Evolutionary conservation across 2,113 vertebrate species (phyloP), one percentile per base, ranked within the genome.

Genomic region (Onychostoma macrolepis): DNA sequence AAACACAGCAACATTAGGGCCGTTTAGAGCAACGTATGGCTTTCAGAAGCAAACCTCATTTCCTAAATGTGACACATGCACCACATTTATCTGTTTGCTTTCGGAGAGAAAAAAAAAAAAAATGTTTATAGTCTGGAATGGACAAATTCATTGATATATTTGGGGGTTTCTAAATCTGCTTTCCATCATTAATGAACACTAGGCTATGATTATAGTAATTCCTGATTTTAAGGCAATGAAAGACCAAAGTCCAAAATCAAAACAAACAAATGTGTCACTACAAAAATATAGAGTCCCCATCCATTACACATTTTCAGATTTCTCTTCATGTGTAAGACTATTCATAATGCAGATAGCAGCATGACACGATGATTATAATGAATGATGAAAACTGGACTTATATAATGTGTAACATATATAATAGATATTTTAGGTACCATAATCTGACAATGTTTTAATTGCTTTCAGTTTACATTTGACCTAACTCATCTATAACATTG

Each of bases 1-100:
- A 90, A 87, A 76, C 21, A 26, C 75, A 58, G 87, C 86, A 90
- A 80, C 88, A 88, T 91, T 89, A 61, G 43, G 87, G 65, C 87
- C 45, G 85, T 84, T 77, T 89, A 89, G 90, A 90, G 38, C 91
- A 79, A 9, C 21, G 67, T 45, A 81, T 71, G 84, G 67, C 84
- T 81, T 90, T 87, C 78, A 85, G 28, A 58, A 41, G 38, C 58
- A 86, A 86, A 63, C 30, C 85, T 65, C 30, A 80, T 78, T 41
- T 86, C 19, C 85, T 80, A 58, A 71, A 86, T 58, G 71, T 56
- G 85, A 43, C n/a, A 58, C 26, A 72, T 26, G 8, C 45, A 38
- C 9, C 26, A 71, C 58, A 58, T 88, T 90, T 53, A 84, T 58
- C 45, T 17, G 50, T 38, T 72, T 72, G 69, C 69, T 72, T 13